Evolutionary conservation across 1,140 invertebrate species (phyloP).

Genomic region (Mesaphorura yosii): DNA sequence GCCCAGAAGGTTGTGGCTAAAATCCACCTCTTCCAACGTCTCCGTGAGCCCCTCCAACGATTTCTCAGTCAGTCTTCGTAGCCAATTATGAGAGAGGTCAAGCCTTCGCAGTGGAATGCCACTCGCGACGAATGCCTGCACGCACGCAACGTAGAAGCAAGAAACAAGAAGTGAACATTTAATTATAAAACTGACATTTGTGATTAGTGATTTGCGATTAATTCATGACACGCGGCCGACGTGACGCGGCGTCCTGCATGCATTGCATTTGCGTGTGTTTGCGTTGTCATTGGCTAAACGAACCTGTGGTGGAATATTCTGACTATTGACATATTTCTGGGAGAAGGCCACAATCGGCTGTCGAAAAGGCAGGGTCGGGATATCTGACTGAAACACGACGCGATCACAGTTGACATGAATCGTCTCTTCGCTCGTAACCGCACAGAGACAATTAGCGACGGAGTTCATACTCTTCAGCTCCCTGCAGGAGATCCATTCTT

Average conservation of each 20-base stretch:
- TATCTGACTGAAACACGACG: slow-evolving; percentile 64
- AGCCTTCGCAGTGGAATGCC: slow-evolving; percentile 56
- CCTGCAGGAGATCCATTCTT: slow-evolving; percentile 26
- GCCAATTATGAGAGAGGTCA: slow-evolving; percentile 68
- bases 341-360: slow-evolving; percentile 62
- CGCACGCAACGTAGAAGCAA: slow-evolving; percentile 18
- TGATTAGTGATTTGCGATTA: not conserved
- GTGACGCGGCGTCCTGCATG: too few species aligned
- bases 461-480: slow-evolving; percentile 20
- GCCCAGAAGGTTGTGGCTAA: slow-evolving; percentile 69
- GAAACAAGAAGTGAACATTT: not conserved
- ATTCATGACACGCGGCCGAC: not conserved
- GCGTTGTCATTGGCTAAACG: not conserved
- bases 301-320: slow-evolving; percentile 60
- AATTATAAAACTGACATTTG: not conserved
- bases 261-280: not conserved
- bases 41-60: slow-evolving; percentile 52
- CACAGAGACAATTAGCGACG: slow-evolving; percentile 24
- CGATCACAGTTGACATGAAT: slow-evolving; percentile 53
- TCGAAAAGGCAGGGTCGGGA: slow-evolving; percentile 56
- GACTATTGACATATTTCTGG: slow-evolving; percentile 62
- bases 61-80: slow-evolving; percentile 64
- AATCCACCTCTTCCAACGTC: slow-evolving; percentile 54
- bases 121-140: slow-evolving; percentile 45
- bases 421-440: slow-evolving; percentile 14